A percentile compares a stretch with the other conserved stretches of the same genome.
Evolutionary conservation across 2,113 vertebrate genomes (phyloP).

Genomic region (Formicarius rufipectus): DNA sequence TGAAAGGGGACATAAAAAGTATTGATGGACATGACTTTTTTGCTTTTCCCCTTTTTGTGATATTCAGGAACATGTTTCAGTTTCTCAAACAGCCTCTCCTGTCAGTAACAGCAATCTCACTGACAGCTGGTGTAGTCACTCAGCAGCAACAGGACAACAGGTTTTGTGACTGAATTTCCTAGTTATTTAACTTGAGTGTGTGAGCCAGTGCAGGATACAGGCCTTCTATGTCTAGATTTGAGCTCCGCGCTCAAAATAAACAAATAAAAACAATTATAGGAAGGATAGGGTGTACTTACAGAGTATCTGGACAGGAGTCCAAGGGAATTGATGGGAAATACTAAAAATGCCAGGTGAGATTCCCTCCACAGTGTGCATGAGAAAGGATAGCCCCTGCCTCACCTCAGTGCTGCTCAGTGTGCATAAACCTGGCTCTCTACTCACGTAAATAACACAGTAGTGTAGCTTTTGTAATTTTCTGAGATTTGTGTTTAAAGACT

Average conservation of each 20-base stretch:
- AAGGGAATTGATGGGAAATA: neutral
- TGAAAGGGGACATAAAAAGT: neutral
- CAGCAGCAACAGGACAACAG: neutral
- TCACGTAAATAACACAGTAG: neutral
- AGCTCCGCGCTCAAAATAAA: neutral
- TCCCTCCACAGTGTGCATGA: accelerated
- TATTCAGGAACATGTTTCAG: neutral
- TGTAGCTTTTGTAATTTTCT: neutral
- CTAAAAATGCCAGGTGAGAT: neutral
- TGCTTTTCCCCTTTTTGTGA: neutral
- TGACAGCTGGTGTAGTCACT: neutral
- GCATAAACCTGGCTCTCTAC: neutral
- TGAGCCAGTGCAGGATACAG: neutral
- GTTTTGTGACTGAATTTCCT: neutral
- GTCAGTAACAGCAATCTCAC: neutral
- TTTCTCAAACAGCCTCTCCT: neutral
- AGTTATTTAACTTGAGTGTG: neutral
- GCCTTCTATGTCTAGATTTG: neutral
- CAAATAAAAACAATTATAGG: neutral
- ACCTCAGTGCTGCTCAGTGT: accelerated
- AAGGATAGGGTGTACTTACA: neutral
- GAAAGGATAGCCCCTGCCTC: neutral
- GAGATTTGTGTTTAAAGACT: accelerated
- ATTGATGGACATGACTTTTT: neutral
- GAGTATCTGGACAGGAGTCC: neutral